A percentile compares a stretch with the other conserved stretches of the same genome.
phyloP scores from a whole-genome alignment of 2,113 vertebrate genomes.

The Pseudonaja textilis region DNA sequence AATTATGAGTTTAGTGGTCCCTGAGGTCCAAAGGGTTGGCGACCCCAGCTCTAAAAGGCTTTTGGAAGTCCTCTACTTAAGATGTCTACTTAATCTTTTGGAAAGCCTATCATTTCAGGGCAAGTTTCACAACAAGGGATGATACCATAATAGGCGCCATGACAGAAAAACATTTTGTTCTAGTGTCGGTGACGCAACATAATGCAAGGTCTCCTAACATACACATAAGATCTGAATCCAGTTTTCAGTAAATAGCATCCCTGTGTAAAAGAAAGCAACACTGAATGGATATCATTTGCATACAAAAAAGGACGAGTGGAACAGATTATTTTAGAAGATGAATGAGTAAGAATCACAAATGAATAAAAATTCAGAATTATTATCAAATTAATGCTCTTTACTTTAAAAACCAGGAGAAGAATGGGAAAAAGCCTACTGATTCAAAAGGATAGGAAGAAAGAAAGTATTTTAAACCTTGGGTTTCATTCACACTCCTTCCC shows the following conservation, averaged over 20 bases:
- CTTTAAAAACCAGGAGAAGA: background rate
- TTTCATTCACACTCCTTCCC: background rate
- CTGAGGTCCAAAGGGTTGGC: too few species aligned
- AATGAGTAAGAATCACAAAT: background rate
- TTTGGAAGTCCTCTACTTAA: background rate
- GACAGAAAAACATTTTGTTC: background rate
- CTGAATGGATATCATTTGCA: background rate
- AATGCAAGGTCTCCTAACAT: background rate
- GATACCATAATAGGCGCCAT: background rate
- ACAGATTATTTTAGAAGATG: background rate
- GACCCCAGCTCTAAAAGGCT: background rate
- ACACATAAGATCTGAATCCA: background rate
- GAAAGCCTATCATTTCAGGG: background rate
- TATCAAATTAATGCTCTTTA: background rate
- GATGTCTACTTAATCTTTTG: background rate
- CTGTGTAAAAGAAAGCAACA: background rate
- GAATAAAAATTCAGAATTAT: background rate
- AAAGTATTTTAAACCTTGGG: background rate
- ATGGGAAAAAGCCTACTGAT: background rate
- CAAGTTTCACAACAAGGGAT: background rate
- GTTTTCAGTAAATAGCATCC: background rate
- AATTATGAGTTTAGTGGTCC: too few species aligned
- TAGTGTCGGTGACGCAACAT: background rate
- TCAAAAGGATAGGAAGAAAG: background rate
- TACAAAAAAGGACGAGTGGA: background rate